Evolutionary conservation across 2,113 vertebrate genomes (phyloP).

Genomic region (Nothobranchius furzeri): DNA sequence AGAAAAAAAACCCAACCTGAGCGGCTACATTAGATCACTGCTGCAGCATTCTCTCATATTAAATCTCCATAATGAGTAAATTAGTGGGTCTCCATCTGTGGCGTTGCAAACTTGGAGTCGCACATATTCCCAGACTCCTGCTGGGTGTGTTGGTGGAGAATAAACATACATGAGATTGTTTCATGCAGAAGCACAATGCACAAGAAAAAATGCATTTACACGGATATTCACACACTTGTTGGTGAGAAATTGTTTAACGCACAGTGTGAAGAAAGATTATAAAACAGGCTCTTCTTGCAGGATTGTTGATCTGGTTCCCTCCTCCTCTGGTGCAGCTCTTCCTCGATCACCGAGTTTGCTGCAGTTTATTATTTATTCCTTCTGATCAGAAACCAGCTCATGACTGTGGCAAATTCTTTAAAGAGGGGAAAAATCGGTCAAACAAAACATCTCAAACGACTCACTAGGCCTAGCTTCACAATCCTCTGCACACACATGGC

Average conservation of each 20-base stretch:
- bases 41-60: slow-evolving; percentile 49
- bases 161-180: slow-evolving; percentile 65
- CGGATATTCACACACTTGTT: slow-evolving; percentile 39
- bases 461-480: slow-evolving; percentile 37
- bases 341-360: slow-evolving; percentile 57
- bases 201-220: slow-evolving; percentile 37
- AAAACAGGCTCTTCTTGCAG: slow-evolving; percentile 56
- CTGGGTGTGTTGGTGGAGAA: slow-evolving; percentile 66
- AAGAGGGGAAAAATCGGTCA: slow-evolving; percentile 20
- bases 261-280: slow-evolving; percentile 38
- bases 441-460: slow-evolving; percentile 25
- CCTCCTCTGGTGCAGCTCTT: slow-evolving; percentile 18
- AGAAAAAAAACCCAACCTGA: slow-evolving; percentile 22
- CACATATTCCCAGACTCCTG: slow-evolving; percentile 65
- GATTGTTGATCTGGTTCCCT: slow-evolving; percentile 61
- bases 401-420: slow-evolving; percentile 6
- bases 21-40: slow-evolving; percentile 36
- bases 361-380: slow-evolving; percentile 54
- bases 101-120: slow-evolving; percentile 63
- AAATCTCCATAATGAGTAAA: slow-evolving; percentile 70
- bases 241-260: slow-evolving; percentile 60
- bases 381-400: slow-evolving; percentile 32
- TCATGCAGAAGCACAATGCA: slow-evolving; percentile 44
- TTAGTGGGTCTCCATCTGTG: slow-evolving; percentile 72
- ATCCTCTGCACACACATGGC: slow-evolving; percentile 9